These are phyloP conservation scores for Galleria mellonella DNA, from an alignment of 1,140 invertebrate species.

Conservation along the genomic window DNA sequence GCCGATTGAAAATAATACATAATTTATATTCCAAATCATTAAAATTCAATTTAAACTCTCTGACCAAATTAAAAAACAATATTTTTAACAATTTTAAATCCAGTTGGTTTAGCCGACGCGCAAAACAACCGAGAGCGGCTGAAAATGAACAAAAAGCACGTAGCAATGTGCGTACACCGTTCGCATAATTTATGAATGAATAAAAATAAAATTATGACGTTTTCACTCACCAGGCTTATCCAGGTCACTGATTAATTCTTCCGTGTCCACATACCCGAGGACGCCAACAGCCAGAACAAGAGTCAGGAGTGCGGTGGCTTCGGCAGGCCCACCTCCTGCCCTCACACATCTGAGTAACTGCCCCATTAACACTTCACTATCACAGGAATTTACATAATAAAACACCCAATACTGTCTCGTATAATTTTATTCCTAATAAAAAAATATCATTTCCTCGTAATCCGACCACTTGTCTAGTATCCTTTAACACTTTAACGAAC, in stretches of 20 bases:
- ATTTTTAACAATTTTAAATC: too few species aligned
- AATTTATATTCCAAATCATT: too few species aligned
- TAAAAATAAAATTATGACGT: too few species aligned
- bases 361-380: conserved; percentile 2
- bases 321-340: conserved; percentile 1
- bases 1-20: too few species aligned
- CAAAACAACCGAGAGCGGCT: too few species aligned
- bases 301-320: not conserved
- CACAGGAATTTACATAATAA: not conserved
- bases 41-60: too few species aligned
- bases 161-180: too few species aligned
- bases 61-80: too few species aligned
- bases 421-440: not conserved
- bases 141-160: too few species aligned
- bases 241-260: conserved; percentile 52
- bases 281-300: conserved; percentile 21
- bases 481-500: not conserved
- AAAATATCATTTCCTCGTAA: too few species aligned
- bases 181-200: too few species aligned
- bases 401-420: not conserved
- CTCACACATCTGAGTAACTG: conserved; percentile 5
- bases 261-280: conserved; percentile 43
- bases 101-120: too few species aligned
- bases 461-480: not conserved
- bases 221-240: conserved; percentile 55